These are phyloP conservation scores for Pterois miles DNA, from an alignment of 2,797 vertebrate species.

Conservation along the genomic window DNA sequence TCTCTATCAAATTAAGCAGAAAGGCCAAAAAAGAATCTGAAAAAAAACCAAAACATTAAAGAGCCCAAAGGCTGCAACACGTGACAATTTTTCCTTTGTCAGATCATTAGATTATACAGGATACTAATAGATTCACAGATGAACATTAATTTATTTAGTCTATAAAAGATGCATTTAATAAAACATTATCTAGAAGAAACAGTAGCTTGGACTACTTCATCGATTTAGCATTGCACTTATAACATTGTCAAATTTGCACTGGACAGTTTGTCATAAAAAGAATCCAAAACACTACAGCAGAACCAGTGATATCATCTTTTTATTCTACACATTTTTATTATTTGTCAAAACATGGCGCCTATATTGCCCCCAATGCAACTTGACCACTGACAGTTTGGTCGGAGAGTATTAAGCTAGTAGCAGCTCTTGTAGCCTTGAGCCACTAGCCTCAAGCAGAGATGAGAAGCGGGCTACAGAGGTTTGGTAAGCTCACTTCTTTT, in stretches of 20 bases:
- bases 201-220: not conserved
- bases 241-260: not conserved
- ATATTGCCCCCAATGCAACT: not conserved
- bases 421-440: not conserved
- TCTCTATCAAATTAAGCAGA: too few relatives aligned
- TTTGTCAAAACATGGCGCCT: not conserved
- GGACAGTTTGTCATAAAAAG: too few relatives aligned
- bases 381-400: not conserved
- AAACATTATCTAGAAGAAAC: not conserved
- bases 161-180: not conserved
- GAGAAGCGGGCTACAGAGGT: not conserved
- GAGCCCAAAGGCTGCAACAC: not conserved
- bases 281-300: too few relatives aligned
- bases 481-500: not conserved
- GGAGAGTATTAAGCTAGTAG: not conserved
- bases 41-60: not conserved
- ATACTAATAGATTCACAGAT: not conserved
- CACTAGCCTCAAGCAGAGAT: too few relatives aligned
- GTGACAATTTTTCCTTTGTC: not conserved
- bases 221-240: not conserved
- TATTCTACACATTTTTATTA: not conserved
- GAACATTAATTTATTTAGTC: not conserved
- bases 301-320: too few relatives aligned
- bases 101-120: not conserved
- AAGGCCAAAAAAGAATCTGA: too few relatives aligned